Evolutionary conservation across 2,113 vertebrate species (phyloP), one percentile per base, ranked within the genome.

Genomic region (Lophius piscatorius): DNA sequence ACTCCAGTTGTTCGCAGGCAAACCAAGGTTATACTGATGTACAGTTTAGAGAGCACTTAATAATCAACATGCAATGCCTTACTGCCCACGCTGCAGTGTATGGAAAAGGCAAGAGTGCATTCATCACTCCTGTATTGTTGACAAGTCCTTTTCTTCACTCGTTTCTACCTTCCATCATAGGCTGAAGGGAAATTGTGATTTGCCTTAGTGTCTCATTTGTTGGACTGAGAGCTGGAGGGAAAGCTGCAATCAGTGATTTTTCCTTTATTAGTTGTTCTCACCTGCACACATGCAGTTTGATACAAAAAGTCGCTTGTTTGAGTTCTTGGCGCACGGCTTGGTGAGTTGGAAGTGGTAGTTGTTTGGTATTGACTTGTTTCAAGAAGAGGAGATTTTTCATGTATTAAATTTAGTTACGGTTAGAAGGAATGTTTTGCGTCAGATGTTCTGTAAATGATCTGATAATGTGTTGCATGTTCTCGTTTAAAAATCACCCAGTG

Each of bases 321-420:
- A 92, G 23, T 90, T 92, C 67, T 82, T 92, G 57, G 87, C 86
- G 20, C 87, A 89, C 28, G 89, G 89, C 39, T 72, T 89, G 88
- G 90, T 92, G 82, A 92, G 90, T 90, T 39, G 10, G 3, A 8
- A 21, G 11, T 7, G n/a, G 13, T 18, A 16, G 20, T 21, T 47
- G 33, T 58, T 80, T 7, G 29, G 13, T 62, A 1, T 49, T 70
- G 28, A 26, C 22, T 45, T 44, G 3, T 21, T 6, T 28, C 4
- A 46, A 40, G 16, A 17, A 29, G 16, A 2, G 1, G 8, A 28
- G n/a, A 44, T 49, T 41, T 6, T 50, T 0, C n/a, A 7, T 31
- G 1, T 31, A 10, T 8, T 31, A 5, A 31, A n/a, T n/a, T n/a
- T n/a, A n/a, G n/a, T n/a, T n/a, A n/a, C n/a, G n/a, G n/a, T n/a